Percentiles rank a stretch among this genome's conserved stretches.
These are phyloP conservation scores for Hippocampus comes DNA, from an alignment of 2,113 vertebrate species.

Conservation along the genomic window DNA sequence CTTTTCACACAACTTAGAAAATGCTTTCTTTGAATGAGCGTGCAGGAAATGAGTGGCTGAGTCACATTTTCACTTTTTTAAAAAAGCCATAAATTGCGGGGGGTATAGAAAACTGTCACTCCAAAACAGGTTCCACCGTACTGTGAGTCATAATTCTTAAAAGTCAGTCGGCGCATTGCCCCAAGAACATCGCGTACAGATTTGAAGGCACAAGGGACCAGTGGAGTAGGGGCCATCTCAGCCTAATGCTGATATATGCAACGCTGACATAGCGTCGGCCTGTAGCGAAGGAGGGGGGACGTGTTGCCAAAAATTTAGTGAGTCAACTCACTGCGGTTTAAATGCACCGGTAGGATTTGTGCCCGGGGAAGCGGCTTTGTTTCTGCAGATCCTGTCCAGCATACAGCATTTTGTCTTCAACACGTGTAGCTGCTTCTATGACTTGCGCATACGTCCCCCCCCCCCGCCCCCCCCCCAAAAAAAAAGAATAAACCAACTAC, in stretches of 20 bases:
- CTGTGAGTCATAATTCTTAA: neutral
- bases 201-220: neutral
- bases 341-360: slow-evolving; percentile 6
- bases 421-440: neutral
- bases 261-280: neutral
- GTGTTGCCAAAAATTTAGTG: neutral
- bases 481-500: neutral
- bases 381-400: neutral
- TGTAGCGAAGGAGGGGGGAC: neutral
- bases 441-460: neutral
- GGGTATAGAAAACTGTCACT: too few relatives aligned
- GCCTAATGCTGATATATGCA: neutral
- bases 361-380: neutral
- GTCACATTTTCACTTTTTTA: too few relatives aligned
- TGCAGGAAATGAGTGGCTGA: too few relatives aligned
- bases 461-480: too few relatives aligned
- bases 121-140: neutral
- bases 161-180: neutral
- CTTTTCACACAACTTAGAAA: too few relatives aligned
- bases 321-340: slow-evolving; percentile 6
- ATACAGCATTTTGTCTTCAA: slow-evolving; percentile 1
- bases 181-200: neutral
- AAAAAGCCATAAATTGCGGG: too few relatives aligned
- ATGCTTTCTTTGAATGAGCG: too few relatives aligned
- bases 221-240: neutral